phyloP scores from a whole-genome alignment of 1,140 invertebrate species.

The Chlorops oryzae region DNA sequence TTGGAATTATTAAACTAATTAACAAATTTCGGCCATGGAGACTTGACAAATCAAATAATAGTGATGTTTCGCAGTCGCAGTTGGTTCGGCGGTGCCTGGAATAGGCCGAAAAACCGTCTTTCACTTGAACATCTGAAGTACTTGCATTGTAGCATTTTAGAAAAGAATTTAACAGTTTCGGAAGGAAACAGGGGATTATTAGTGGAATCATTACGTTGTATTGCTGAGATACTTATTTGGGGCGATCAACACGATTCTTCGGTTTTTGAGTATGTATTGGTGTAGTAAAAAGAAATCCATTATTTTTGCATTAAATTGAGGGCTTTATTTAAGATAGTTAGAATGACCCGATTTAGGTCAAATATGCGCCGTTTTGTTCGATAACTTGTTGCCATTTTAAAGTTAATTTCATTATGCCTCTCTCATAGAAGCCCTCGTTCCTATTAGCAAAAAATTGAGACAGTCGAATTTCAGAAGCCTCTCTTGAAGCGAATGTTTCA shows the following conservation, averaged over 20 bases:
- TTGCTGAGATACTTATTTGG: conserved; percentile 99
- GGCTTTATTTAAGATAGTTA: too few species aligned
- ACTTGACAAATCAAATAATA: not conserved
- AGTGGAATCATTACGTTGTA: conserved; percentile 94
- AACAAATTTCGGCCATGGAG: too few species aligned
- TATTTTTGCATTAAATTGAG: too few species aligned
- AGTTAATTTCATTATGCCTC: too few species aligned
- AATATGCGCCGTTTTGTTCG: too few species aligned
- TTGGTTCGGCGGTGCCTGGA: conserved; percentile 79
- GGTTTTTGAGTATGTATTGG: conserved; percentile 99
- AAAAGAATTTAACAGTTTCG: conserved; percentile 94
- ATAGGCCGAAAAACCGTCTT: conserved; percentile 92
- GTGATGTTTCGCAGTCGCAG: conserved; percentile 78
- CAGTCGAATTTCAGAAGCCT: too few species aligned
- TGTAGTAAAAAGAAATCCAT: too few species aligned
- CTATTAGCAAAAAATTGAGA: too few species aligned
- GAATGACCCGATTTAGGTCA: too few species aligned
- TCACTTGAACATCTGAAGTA: conserved; percentile 96
- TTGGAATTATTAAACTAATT: not conserved
- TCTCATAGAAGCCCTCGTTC: too few species aligned
- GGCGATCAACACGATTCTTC: conserved; percentile 99
- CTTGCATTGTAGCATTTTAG: conserved; percentile 88
- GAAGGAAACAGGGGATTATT: conserved; percentile 90
- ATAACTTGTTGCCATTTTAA: too few species aligned
- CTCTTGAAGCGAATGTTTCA: too few species aligned